Conservation (phyloP, 2,797 vertebrate genomes). For the Hephaestus fuliginosus region DNA sequence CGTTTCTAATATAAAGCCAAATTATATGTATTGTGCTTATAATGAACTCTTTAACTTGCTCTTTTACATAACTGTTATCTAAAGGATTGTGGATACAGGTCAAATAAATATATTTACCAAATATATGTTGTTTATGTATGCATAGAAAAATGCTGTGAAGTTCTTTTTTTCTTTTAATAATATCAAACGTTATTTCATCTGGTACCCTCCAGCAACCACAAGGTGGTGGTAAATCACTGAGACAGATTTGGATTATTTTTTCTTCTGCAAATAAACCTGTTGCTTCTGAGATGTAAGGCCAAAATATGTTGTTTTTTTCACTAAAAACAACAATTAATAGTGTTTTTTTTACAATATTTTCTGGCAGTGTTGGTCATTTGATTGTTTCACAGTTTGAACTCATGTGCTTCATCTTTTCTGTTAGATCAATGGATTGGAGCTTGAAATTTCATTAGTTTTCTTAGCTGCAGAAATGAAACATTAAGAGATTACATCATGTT, state of each 20-base stretch:
- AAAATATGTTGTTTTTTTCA: not conserved
- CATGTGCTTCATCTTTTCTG: not conserved
- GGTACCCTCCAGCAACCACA: conserved; percentile 59
- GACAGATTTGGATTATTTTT: conserved; percentile 6
- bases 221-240: conserved; percentile 73
- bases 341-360: not conserved
- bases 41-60: not conserved
- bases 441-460: not conserved
- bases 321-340: not conserved
- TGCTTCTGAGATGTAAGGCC: not conserved
- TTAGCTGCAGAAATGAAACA: conserved; percentile 3
- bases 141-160: not conserved
- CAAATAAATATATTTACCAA: not conserved
- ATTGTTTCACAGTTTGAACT: conserved; percentile 10
- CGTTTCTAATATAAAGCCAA: not conserved
- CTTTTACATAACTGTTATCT: not conserved
- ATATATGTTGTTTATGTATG: not conserved
- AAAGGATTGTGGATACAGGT: not conserved
- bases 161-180: not conserved
- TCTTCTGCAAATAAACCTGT: conserved; percentile 15
- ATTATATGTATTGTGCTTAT: not conserved
- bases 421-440: not conserved
- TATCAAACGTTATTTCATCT: not conserved
- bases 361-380: not conserved
- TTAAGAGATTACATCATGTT: not conserved